Base-by-base conservation (phyloP, 2,797 vertebrate genomes). In the Notoglanidium macrostoma region DNA sequence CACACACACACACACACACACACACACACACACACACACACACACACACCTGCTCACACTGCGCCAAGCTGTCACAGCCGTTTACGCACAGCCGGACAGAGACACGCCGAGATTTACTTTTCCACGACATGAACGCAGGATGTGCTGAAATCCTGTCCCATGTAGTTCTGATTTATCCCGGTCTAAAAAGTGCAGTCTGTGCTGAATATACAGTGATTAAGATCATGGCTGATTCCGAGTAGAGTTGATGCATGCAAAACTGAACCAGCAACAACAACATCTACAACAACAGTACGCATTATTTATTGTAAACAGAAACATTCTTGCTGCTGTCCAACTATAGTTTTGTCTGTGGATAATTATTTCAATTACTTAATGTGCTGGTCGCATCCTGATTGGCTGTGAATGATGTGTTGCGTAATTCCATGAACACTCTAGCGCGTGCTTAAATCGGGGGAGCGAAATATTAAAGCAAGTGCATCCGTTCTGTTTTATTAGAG, bases 51-150 rank as follows among this genome's bases (percentile, higher is more conserved):
- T 96, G 95, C 95, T 95, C 94, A 92, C 87, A 85, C 89, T 89
- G 87, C 93, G 94, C 91, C 90, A 94, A 95, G 93, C 95, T 96
- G 95, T 95, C 95, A 96, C 88, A 94, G 94, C 92, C 94, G 93
- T 91, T 96, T 95, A 95, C 84, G 91, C 90, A 54, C 61, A 83
- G 61, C 44, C 80, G n/a, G 44, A 83, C 7, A 59, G 44, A 83
- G n/a, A 67, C 44, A 32, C 61, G 8, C 76, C 12, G 44, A 12
- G 78, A 44, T 63, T 81, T 15, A n/a, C 35, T 61, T 80, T 14
- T 59, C 51, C 76, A 57, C 17, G 51, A 57, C 29, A 35, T 26
- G 29, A 79, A 1, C 10, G 19, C 54, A 40, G 40, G 26, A 82
- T 51, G n/a, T 32, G 61, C 44, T 68, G 26, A 49, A 67, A 67